Conservation (phyloP, 1,140 invertebrate genomes). For the Onthophagus taurus region DNA sequence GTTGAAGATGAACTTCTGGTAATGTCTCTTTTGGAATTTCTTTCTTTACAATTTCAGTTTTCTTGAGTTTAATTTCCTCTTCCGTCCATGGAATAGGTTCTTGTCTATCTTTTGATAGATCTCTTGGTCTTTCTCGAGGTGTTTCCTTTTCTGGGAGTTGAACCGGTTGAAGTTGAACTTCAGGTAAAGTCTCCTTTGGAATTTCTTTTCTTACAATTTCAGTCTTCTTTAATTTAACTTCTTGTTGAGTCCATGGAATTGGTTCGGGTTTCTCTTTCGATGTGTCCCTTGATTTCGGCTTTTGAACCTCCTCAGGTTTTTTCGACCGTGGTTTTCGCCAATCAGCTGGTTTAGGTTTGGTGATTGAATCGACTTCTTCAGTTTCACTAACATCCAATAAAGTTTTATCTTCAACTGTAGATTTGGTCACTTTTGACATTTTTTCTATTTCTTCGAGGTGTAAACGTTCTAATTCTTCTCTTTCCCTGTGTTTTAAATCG, state of each 20-base stretch:
- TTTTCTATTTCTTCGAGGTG: no score
- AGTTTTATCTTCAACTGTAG: neutral
- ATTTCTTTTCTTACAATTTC: conserved; percentile 10
- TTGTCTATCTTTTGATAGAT: neutral
- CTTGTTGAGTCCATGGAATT: conserved; percentile 39
- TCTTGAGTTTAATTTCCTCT: neutral
- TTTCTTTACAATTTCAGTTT: conserved; percentile 1
- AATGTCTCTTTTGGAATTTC: conserved; percentile 26
- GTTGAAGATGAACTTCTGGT: conserved; percentile 24
- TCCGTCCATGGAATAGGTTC: conserved; percentile 37
- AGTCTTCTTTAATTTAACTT: conserved; percentile 34
- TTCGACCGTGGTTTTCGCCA: conserved; percentile 9
- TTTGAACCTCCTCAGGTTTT: neutral
- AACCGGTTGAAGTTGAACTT: conserved; percentile 19
- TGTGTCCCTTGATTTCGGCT: neutral
- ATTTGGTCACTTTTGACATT: neutral
- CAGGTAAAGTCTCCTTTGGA: conserved; percentile 11
- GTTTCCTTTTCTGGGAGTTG: conserved; percentile 18
- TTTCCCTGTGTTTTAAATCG: conserved; percentile 19
- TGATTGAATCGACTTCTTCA: neutral
- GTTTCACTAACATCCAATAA: neutral
- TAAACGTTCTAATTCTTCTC: no score
- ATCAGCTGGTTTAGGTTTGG: neutral
- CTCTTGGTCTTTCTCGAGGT: neutral
- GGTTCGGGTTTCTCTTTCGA: conserved; percentile 15